Evolutionary conservation across 2,113 vertebrate species (phyloP), one percentile per base, ranked within the genome.

Genomic region (Okapia johnstoni): DNA sequence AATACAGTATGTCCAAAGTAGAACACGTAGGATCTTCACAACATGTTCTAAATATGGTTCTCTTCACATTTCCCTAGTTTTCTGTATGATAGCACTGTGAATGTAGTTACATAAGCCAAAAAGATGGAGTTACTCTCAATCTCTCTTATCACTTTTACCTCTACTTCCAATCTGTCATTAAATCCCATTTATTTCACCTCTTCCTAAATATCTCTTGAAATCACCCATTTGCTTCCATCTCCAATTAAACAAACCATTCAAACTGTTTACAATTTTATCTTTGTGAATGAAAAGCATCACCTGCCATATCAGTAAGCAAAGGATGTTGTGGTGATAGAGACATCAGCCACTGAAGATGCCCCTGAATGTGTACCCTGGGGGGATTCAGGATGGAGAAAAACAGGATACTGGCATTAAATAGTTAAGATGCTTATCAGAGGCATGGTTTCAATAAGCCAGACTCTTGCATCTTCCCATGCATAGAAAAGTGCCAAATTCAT

Each of bases 121-220:
- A 70, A 36, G 28, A 11, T 70, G 19, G 26, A 66, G 7, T 70
- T 93, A 52, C 14, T 1, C 5, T 91, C 90, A 28, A 57, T 91
- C 2, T n/a, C 7, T 76, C 43, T 40, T 1, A 43, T 70, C 33
- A 33, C 52, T 33, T 55, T 92, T 70, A 85, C 66, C 33, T 92
- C 17, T 60, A 85, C 8, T 57, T 30, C 9, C 14, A 86, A 81
- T 52, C 54, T 16, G n/a, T 86, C 81, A 63, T 9, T 40, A 63
- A 90, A 90, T 90, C 10, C 70, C 9, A 12, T 66, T 84, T 88
- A 84, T 57, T 88, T 81, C 55, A 83, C 43, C 8, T 91, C 50
- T 88, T 94, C n/a, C 40, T 80, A 73, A 95, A 90, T 52, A 57
- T 77, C 14, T 88, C 46, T 73, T 92, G 17, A 89, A 97, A 80